A percentile compares a stretch with the other conserved stretches of the same genome.
These are phyloP conservation scores for Rhinichthys osculus DNA, from an alignment of 2,797 vertebrate species.

Conservation along the genomic window DNA sequence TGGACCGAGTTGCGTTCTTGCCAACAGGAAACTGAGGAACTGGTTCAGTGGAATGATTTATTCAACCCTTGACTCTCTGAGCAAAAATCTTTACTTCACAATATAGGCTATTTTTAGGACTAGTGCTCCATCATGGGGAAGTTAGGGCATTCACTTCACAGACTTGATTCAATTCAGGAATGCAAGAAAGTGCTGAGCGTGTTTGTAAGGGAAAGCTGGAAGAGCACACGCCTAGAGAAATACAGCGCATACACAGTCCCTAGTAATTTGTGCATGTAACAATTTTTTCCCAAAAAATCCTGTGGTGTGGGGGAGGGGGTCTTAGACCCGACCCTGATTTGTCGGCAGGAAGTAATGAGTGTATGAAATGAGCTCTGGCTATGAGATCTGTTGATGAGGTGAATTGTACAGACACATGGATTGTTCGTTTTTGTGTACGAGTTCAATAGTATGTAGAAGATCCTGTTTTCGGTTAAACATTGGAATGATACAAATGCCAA, in stretches of 20 bases:
- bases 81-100: slow-evolving; percentile 59
- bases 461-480: slow-evolving; percentile 10
- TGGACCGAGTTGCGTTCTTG: slow-evolving; percentile 62
- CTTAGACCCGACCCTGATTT: neutral
- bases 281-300: neutral
- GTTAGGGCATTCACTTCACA: slow-evolving; percentile 34
- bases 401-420: slow-evolving; percentile 41
- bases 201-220: neutral
- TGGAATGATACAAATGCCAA: slow-evolving; percentile 40
- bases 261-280: neutral
- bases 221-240: neutral
- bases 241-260: neutral
- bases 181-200: neutral
- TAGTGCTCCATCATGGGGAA: slow-evolving; percentile 30
- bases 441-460: slow-evolving; percentile 12
- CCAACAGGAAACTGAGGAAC: slow-evolving; percentile 55
- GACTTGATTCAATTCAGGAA: neutral
- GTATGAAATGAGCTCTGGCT: slow-evolving; percentile 58
- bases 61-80: slow-evolving; percentile 65
- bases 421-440: slow-evolving; percentile 32
- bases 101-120: slow-evolving; percentile 61
- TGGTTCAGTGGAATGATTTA: slow-evolving; percentile 67
- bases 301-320: neutral
- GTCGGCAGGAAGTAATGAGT: slow-evolving; percentile 11
- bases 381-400: slow-evolving; percentile 52